These are phyloP conservation scores for Ahaetulla prasina DNA, from an alignment of 2,113 vertebrate genomes.

Conservation along the genomic window DNA sequence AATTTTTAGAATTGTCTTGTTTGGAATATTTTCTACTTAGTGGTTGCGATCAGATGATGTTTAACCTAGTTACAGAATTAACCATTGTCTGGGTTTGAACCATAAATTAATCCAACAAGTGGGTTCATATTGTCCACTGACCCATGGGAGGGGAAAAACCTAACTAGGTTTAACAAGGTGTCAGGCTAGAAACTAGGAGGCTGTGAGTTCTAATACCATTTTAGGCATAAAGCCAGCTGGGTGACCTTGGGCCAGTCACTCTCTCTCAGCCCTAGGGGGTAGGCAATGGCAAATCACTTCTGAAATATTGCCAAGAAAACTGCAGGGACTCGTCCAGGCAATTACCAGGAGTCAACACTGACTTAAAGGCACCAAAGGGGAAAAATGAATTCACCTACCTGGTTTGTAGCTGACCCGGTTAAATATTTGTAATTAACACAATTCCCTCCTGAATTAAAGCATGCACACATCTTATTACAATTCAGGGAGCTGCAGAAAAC, in stretches of 20 bases:
- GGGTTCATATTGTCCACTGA: not conserved
- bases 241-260: not conserved
- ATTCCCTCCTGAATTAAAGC: not conserved
- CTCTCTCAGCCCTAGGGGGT: not conserved
- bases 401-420: not conserved
- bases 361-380: not conserved
- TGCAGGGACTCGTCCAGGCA: not conserved
- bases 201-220: not conserved
- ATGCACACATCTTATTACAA: not conserved
- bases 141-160: not conserved
- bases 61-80: not conserved
- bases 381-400: not conserved
- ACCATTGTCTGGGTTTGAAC: not conserved
- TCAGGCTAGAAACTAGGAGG: not conserved
- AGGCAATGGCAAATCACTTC: not conserved
- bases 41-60: not conserved
- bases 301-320: not conserved
- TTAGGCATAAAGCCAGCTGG: not conserved
- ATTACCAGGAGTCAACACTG: not conserved
- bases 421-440: not conserved
- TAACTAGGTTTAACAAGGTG: not conserved
- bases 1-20: not conserved
- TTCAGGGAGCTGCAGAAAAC: not conserved
- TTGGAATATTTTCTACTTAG: not conserved
- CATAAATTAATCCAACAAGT: not conserved